A percentile compares a stretch with the other conserved stretches of the same genome.
phyloP scores from a whole-genome alignment of 2,113 vertebrate species.

The Amblyornis subalaris region DNA sequence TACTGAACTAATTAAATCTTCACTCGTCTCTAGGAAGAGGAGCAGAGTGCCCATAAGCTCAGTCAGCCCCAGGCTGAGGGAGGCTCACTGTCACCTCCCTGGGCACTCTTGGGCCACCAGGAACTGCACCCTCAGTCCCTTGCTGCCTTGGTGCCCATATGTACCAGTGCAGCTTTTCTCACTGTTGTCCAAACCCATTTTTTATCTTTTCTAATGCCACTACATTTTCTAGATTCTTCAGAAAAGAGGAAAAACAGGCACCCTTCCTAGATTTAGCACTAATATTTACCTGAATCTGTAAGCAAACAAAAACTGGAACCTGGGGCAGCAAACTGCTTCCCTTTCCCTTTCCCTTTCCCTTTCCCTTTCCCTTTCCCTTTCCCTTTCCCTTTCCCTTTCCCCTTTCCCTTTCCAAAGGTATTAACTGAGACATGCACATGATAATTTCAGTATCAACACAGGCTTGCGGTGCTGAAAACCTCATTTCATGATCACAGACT shows the following conservation, averaged over 20 bases:
- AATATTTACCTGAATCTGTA: not conserved
- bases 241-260: not conserved
- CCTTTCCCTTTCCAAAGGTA: no score
- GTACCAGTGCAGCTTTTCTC: not conserved
- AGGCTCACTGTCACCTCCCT: not conserved
- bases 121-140: not conserved
- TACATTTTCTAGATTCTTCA: not conserved
- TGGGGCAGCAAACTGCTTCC: not conserved
- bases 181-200: not conserved
- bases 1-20: not conserved
- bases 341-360: not conserved
- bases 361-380: not conserved
- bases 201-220: not conserved
- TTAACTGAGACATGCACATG: not conserved
- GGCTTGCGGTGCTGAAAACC: not conserved
- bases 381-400: not conserved
- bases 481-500: not conserved
- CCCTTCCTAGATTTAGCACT: not conserved
- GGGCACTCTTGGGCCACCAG: not conserved
- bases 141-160: not conserved
- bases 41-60: fast-evolving
- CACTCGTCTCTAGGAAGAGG: not conserved
- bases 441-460: not conserved
- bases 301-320: not conserved
- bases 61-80: not conserved